Base-by-base conservation (phyloP, 2,888 invertebrate species). In the Rhogogaster chlorosoma region DNA sequence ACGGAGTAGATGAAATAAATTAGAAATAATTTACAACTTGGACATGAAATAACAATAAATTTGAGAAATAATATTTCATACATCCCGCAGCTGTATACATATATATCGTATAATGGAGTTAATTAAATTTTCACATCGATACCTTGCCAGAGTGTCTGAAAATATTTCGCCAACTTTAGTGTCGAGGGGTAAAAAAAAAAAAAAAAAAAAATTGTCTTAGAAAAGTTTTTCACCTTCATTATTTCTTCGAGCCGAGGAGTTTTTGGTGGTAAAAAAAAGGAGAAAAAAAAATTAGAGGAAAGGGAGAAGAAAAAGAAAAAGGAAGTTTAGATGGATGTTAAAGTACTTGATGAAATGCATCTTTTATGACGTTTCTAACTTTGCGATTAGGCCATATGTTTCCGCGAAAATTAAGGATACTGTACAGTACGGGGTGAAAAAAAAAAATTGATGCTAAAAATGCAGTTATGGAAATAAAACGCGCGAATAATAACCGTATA, bases 161-260 rank as follows among this genome's bases (percentile, higher is more conserved):
- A 53, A 53, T 53, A 53, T 49, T 49, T 49, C 49, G n/a, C 6
- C 18, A n/a, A 15, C 45, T 49, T 5, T 18, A 18, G n/a, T 18
- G 49, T 18, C 49, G 1, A 53, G n/a, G n/a, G n/a, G 5, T 49
- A 18, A 45, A 12, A 22, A 67, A 67, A 32, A 32, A 32, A 67
- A 15, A 67, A 12, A 67, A 26, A 32, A 15, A 32, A n/a, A 53
- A n/a, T n/a, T 53, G n/a, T 53, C n/a, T 22, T 15, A 42, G n/a
- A 18, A 26, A 73, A 73, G 29, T 73, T 73, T 73, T 73, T 73
- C 73, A n/a, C 73, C 73, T 73, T 73, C 73, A 73, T 73, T 73
- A 73, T 73, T 73, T 26, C 42, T 38, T 42, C 73, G 42, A 42
- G 73, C 42, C 67, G 32, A 18, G 67, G 18, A 29, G 12, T 12